A percentile compares a stretch with the other conserved stretches of the same genome.
These are phyloP conservation scores for Fulica atra DNA, from an alignment of 2,113 vertebrate genomes.

Conservation along the genomic window DNA sequence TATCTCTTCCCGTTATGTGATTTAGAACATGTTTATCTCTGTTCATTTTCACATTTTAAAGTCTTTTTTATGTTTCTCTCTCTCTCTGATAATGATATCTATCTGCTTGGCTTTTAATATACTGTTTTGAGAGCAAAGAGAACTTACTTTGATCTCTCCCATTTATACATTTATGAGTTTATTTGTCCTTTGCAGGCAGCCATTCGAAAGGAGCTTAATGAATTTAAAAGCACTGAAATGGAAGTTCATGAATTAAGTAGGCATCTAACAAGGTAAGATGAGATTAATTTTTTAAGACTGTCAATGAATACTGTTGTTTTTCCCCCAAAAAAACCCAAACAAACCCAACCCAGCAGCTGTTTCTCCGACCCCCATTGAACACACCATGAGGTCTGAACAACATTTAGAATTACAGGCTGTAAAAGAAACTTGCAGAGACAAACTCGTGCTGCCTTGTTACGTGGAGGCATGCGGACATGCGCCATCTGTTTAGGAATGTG, in stretches of 20 bases:
- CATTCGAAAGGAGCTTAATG: constrained; percentile 97
- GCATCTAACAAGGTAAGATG: constrained; percentile 94
- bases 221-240: constrained; percentile 99
- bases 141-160: neutral
- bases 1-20: neutral
- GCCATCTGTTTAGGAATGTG: neutral
- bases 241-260: constrained; percentile 98
- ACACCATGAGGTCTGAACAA: neutral
- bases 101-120: neutral
- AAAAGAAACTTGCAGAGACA: neutral
- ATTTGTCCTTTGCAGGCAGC: constrained; percentile 85
- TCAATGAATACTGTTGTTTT: neutral
- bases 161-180: constrained; percentile 8
- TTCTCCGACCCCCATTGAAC: neutral
- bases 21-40: neutral
- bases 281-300: neutral
- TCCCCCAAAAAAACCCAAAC: neutral
- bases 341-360: neutral
- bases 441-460: neutral
- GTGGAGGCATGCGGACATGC: accelerated
- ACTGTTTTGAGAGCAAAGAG: neutral
- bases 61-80: neutral
- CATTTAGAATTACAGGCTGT: neutral
- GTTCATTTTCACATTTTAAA: neutral
- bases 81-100: neutral